phyloP scores from a whole-genome alignment of 2,888 invertebrate species.

The Agriopis marginaria region DNA sequence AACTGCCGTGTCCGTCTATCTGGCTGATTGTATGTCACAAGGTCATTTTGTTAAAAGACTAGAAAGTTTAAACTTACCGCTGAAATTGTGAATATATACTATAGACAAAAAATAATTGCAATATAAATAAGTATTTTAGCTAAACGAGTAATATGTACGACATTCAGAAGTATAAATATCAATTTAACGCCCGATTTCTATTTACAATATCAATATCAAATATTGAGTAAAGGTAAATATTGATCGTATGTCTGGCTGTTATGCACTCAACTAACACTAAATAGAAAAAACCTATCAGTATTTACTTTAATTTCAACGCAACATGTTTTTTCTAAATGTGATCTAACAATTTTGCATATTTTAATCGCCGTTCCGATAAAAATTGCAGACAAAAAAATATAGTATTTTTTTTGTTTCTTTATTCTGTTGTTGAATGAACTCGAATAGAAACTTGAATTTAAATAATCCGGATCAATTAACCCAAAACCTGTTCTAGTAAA shows the following conservation, averaged over 20 bases:
- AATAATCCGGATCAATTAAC: constrained; percentile 16
- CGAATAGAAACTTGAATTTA: constrained; percentile 23
- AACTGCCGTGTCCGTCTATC: too few species aligned
- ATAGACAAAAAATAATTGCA: too few species aligned
- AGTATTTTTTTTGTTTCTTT: neutral
- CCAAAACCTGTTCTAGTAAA: constrained; percentile 30
- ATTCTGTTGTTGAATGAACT: constrained; percentile 12
- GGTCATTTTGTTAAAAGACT: too few species aligned
- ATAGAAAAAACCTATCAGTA: neutral
- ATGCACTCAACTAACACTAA: constrained; percentile 7
- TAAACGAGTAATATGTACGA: neutral
- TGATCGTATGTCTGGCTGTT: constrained; percentile 24
- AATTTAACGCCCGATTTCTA: constrained; percentile 26
- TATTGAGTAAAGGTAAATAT: constrained; percentile 31
- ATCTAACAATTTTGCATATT: too few species aligned
- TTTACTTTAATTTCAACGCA: constrained; percentile 2
- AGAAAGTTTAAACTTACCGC: too few species aligned
- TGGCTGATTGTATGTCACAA: too few species aligned
- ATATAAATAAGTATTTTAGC: neutral
- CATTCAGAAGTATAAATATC: constrained; percentile 12
- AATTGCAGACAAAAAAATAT: neutral
- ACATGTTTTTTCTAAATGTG: too few species aligned
- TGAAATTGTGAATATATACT: too few species aligned
- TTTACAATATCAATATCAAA: constrained; percentile 26
- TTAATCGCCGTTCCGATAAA: neutral